These are phyloP conservation scores for Tokudaia muenninki DNA, from an alignment of 2,797 vertebrate genomes.

Conservation along the genomic window DNA sequence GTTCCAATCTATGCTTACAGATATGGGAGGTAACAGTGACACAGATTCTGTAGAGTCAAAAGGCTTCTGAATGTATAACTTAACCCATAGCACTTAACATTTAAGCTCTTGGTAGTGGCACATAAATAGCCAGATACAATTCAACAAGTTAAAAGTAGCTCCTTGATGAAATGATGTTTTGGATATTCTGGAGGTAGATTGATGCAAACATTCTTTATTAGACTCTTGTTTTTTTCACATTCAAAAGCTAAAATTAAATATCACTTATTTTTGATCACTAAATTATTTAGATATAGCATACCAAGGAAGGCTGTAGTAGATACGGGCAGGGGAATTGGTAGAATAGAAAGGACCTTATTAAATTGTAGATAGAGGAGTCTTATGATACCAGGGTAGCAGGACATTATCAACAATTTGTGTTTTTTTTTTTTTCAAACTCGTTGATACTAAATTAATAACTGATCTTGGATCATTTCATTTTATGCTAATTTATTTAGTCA, in stretches of 20 bases:
- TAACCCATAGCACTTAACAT: background rate
- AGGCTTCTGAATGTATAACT: background rate
- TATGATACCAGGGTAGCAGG: background rate
- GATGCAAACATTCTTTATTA: background rate
- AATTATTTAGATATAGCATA: background rate
- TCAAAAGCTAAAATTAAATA: slow-evolving; percentile 42
- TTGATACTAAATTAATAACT: slow-evolving; percentile 18
- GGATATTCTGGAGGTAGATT: background rate
- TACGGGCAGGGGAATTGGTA: background rate
- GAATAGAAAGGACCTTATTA: background rate
- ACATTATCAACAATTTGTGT: background rate
- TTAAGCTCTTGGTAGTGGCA: background rate
- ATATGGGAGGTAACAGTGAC: background rate
- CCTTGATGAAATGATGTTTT: background rate
- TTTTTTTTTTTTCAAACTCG: background rate
- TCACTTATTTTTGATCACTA: background rate
- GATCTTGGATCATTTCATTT: slow-evolving; percentile 23
- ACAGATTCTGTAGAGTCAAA: background rate
- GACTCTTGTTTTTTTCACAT: slow-evolving; percentile 11
- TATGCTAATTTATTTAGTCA: slow-evolving; percentile 48
- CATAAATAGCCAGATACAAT: background rate
- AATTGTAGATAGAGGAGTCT: background rate
- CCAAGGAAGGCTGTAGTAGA: background rate
- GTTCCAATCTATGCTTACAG: slow-evolving; percentile 1
- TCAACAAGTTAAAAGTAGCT: slow-evolving; percentile 31